phyloP scores from a whole-genome alignment of 1,140 invertebrate genomes.

The Carposina sasakii region DNA sequence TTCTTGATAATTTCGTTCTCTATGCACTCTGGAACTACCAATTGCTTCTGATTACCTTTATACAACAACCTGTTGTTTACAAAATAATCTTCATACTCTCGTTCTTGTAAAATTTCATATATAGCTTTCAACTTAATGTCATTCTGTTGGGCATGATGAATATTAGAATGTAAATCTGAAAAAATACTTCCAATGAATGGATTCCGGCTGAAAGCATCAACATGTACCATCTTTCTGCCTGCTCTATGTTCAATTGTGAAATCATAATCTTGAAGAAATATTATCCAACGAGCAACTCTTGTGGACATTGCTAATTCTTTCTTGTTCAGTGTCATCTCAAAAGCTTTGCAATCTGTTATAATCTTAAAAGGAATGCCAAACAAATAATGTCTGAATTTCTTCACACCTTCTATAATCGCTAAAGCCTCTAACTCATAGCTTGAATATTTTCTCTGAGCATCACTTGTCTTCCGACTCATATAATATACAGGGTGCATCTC shows the following conservation, averaged over 20 bases:
- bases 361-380: not conserved
- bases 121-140: too few relatives aligned
- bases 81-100: too few relatives aligned
- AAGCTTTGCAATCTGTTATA: not conserved
- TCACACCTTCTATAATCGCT: conserved; percentile 1
- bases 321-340: conserved; percentile 3
- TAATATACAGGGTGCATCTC: conserved; percentile 1
- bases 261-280: not conserved
- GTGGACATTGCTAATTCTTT: not conserved
- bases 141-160: too few relatives aligned
- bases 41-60: too few relatives aligned
- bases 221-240: not conserved
- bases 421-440: conserved; percentile 7
- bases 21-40: too few relatives aligned
- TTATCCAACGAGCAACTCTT: not conserved
- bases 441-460: not conserved
- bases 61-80: too few relatives aligned
- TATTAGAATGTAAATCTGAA: not conserved
- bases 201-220: not conserved
- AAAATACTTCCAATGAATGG: not conserved
- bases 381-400: conserved; percentile 4
- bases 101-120: too few relatives aligned
- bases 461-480: not conserved
- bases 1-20: too few relatives aligned
- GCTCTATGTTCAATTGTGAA: not conserved